Conservation (phyloP, 1,140 invertebrate genomes). For the Procambarus virginalis region DNA sequence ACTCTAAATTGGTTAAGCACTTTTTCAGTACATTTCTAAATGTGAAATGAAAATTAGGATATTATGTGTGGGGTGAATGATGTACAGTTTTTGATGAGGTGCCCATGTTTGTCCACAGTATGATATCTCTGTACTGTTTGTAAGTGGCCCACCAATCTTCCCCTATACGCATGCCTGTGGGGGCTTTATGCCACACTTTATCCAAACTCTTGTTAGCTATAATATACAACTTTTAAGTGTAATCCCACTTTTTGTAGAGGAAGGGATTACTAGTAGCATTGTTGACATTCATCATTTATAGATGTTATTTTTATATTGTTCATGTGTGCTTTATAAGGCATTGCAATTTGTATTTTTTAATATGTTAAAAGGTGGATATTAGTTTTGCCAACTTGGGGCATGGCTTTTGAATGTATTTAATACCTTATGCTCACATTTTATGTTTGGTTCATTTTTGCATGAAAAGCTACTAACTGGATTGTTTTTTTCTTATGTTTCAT, state of each 20-base stretch:
- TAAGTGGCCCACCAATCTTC: slow-evolving; percentile 49
- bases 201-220: background rate
- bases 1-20: background rate
- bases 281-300: background rate
- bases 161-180: slow-evolving; percentile 34
- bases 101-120: slow-evolving; percentile 46
- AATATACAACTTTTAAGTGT: background rate
- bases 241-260: background rate
- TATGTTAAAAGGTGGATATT: background rate
- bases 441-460: slow-evolving; percentile 33
- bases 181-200: slow-evolving; percentile 17
- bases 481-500: slow-evolving; percentile 27
- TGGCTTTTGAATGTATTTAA: slow-evolving; percentile 23
- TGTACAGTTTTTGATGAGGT: slow-evolving; percentile 45
- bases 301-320: background rate
- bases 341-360: background rate
- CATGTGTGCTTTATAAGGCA: background rate
- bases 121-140: slow-evolving; percentile 60
- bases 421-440: background rate
- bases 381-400: slow-evolving; percentile 7
- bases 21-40: background rate
- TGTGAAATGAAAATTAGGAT: background rate
- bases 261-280: background rate
- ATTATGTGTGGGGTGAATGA: background rate
- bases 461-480: slow-evolving; percentile 33